phyloP scores from a whole-genome alignment of 2,888 invertebrate genomes.

The Gymnocheta viridis region DNA sequence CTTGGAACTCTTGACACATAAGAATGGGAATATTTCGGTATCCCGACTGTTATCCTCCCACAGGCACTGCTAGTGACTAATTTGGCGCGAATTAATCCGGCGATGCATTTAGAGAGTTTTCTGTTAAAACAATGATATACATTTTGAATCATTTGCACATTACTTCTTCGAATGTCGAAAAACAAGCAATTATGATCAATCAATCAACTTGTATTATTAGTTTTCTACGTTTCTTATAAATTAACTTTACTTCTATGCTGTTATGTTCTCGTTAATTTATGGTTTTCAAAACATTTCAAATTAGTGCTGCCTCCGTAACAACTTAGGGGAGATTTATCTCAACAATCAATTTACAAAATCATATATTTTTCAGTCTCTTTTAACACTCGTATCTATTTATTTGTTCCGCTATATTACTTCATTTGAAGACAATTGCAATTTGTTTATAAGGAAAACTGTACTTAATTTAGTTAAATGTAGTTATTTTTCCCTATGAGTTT shows the following conservation, averaged over 20 bases:
- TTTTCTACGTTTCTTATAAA: not conserved
- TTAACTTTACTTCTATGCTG: not conserved
- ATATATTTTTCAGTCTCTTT: not conserved
- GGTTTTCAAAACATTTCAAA: not conserved
- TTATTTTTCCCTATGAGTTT: constrained; percentile 11
- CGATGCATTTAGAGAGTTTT: too few relatives aligned
- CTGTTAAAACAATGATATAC: too few relatives aligned
- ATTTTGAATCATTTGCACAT: too few relatives aligned
- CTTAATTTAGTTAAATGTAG: constrained; percentile 50
- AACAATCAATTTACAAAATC: not conserved
- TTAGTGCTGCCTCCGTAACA: not conserved
- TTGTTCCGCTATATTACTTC: not conserved
- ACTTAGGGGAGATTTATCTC: constrained; percentile 9
- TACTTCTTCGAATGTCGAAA: not conserved
- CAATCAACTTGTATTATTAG: not conserved
- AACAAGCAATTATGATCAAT: not conserved
- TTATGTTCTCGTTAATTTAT: not conserved
- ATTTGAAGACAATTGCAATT: constrained; percentile 25
- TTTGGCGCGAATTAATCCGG: too few relatives aligned
- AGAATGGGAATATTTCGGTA: too few relatives aligned
- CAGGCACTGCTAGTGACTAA: too few relatives aligned
- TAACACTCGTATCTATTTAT: not conserved
- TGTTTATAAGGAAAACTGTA: constrained; percentile 58
- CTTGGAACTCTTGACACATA: too few relatives aligned
- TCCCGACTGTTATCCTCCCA: too few relatives aligned